A percentile compares a stretch with the other conserved stretches of the same genome.
These are phyloP conservation scores for Cyclopterus lumpus DNA, from an alignment of 2,797 vertebrate genomes.

Conservation along the genomic window DNA sequence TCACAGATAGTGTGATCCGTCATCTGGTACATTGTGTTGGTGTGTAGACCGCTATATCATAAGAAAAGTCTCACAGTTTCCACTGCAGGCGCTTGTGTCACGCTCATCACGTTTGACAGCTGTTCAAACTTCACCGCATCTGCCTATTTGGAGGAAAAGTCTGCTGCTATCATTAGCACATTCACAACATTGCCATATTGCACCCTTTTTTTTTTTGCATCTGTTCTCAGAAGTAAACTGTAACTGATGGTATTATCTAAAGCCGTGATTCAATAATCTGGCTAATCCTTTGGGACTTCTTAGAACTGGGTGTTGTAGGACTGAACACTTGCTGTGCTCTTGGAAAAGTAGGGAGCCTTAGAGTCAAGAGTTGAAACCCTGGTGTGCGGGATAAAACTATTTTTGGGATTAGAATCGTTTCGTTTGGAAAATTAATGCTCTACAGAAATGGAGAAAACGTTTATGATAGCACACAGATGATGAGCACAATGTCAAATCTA, in stretches of 20 bases:
- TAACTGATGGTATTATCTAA: conserved; percentile 85
- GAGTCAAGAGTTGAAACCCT: conserved; percentile 73
- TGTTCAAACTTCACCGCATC: conserved; percentile 79
- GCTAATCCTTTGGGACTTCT: conserved; percentile 81
- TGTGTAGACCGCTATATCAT: conserved; percentile 71
- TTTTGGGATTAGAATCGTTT: conserved; percentile 75
- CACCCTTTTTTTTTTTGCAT: conserved; percentile 71
- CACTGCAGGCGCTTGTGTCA: conserved; percentile 77
- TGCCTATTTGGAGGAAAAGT: conserved; percentile 75
- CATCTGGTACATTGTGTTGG: conserved; percentile 56
- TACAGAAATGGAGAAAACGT: conserved; percentile 33
- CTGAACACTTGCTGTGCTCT: conserved; percentile 78
- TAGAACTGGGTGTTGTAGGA: conserved; percentile 73
- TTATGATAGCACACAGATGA: conserved; percentile 6
- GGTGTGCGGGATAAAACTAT: conserved; percentile 69
- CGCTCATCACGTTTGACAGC: conserved; percentile 81
- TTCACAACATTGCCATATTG: conserved; percentile 76
- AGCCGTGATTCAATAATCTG: conserved; percentile 84
- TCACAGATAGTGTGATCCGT: conserved; percentile 66
- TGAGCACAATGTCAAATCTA: conserved; percentile 27
- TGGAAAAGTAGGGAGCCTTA: conserved; percentile 74
- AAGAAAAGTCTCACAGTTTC: conserved; percentile 65
- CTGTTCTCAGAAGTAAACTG: conserved; percentile 81
- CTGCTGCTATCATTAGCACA: conserved; percentile 78
- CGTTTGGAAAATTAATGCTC: conserved; percentile 64